Evolutionary conservation across 2,888 invertebrate species (phyloP), one percentile per base, ranked within the genome.

Genomic region (Pelosia muscerda): DNA sequence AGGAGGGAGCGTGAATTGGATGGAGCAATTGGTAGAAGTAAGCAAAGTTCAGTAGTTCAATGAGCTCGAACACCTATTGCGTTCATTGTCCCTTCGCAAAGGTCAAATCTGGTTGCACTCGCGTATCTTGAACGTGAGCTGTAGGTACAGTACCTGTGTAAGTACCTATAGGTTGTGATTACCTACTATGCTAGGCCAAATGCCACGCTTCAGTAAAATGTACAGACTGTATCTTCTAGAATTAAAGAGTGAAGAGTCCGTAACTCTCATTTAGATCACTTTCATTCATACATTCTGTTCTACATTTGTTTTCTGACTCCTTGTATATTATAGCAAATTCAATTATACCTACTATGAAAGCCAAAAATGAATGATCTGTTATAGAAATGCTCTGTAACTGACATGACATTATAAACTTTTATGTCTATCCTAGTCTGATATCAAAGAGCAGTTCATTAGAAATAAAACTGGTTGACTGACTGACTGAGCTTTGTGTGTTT

Each of bases 11-110:
- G 86, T 85, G 81, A 84, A 83, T 82, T 79, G 77, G 77, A 84
- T 90, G 89, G 85, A 84, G 91, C 89, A 92, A 91, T 84, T 87
- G 78, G 83, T 84, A 84, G 81, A 85, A 84, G 83, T 86, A 88
- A 86, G 85, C 85, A 92, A 93, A 92, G 93, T 92, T 92, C 91
- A 93, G 88, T 90, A 87, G 93, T 92, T 91, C 90, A 88, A 88
- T 85, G 88, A 84, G 87, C 89, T 84, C 82, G 82, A 85, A 86
- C 85, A 86, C 86, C 88, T 87, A 89, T 88, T 72, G 83, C 86
- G 87, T 89, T 88, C 88, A 87, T 90, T 90, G 91, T 90, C 88
- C 88, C 87, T 85, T 85, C 73, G 69, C 79, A 90, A 93, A 93
- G 91, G 92, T 91, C 89, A 91, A 77, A 87, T 85, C 85, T 82